Evolutionary conservation across 2,113 vertebrate species (phyloP).

Genomic region (Pachycephala philippinensis): DNA sequence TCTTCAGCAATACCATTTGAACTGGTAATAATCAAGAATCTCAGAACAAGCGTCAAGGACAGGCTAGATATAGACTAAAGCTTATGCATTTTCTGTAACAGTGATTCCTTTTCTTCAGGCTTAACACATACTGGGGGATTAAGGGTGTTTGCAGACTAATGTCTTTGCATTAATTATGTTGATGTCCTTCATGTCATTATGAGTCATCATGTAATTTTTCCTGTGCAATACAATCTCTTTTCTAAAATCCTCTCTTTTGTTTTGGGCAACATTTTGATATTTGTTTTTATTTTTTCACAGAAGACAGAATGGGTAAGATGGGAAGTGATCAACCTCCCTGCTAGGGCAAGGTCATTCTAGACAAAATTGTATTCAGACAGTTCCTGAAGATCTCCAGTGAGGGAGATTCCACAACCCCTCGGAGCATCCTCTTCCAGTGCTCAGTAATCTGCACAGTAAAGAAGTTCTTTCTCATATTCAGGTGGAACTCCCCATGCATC

Average conservation of each 20-base stretch:
- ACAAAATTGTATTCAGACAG: neutral
- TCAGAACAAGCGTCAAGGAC: neutral
- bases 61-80: neutral
- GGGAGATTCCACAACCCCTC: neutral
- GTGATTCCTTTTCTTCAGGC: neutral
- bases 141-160: neutral
- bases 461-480: neutral
- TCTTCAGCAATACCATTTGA: neutral
- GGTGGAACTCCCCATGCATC: neutral
- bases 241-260: neutral
- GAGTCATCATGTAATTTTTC: neutral
- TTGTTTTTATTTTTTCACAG: neutral
- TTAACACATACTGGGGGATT: neutral
- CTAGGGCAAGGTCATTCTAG: neutral
- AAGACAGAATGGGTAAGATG: neutral
- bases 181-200: neutral
- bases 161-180: neutral
- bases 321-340: neutral
- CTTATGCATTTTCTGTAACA: neutral
- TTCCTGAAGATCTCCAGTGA: neutral
- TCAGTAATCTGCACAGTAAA: rapidly evolving
- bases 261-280: neutral
- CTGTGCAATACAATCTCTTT: neutral
- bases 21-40: neutral
- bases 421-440: neutral